Base-by-base conservation (phyloP, 2,113 vertebrate genomes). In the Elachura formosa region DNA sequence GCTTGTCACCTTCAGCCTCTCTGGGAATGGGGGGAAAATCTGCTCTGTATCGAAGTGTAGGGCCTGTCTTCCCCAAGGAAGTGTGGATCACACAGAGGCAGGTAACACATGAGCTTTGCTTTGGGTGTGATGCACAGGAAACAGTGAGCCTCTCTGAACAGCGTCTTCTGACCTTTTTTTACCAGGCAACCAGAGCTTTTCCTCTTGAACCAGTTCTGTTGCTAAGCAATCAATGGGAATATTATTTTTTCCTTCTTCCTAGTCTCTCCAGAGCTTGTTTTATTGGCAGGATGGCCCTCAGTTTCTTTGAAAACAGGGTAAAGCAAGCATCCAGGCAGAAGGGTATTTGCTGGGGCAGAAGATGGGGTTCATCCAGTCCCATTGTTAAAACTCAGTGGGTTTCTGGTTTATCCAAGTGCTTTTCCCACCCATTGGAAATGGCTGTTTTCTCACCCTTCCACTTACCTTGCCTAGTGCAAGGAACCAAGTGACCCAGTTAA, bases 201-300 rank as follows among this genome's bases (percentile, higher is more conserved):
- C 69, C 85, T 94, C 67, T 87, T 75, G 45, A 78, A 82, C 92
- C 74, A 85, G 62, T n/a, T 33, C 93, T 79, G 87, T 93, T 96
- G 90, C 95, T 95, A 93, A 90, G 95, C 41, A 2, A 90, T 86
- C 9, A 0, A 34, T 80, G n/a, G 76, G 72, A 93, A 75, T 77
- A 85, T 62, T 87, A 52, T 85, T 95, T 79, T 79, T 76, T 22
- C 62, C 75, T 77, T 59, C 66, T 87, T 92, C 55, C 62, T 74
- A 34, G 36, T 75, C 61, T 91, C 77, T 72, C 62, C 11, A 8
- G 73, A 75, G 73, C 68, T 78, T 48, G 25, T 0, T 1, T 68
- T 84, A 23, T 11, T 72, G 77, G 63, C 64, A 87, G 83, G 43
- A 45, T 52, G 34, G 52, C 64, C 43, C 52, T 64, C 41, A 6